Conservation (phyloP, 2,888 invertebrate genomes). For the Amphipoea lucens region DNA sequence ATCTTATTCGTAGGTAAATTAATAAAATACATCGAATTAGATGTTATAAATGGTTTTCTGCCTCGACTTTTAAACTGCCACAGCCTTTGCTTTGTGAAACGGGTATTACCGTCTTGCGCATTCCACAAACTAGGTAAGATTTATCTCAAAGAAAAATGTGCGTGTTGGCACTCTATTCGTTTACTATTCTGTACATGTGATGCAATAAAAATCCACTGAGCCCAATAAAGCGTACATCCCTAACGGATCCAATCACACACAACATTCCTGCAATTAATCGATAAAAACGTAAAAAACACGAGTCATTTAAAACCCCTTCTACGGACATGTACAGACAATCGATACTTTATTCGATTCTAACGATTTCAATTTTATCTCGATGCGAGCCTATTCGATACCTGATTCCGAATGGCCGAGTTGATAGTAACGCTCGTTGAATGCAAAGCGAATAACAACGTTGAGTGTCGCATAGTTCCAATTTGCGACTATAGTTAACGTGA, state of each 20-base stretch:
- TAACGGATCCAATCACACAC: constrained; percentile 53
- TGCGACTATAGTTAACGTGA: constrained; percentile 73
- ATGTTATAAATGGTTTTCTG: background rate
- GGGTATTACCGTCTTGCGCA: too few relatives aligned
- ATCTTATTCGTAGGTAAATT: background rate
- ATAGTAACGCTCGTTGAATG: constrained; percentile 81
- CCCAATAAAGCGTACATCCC: constrained; percentile 43
- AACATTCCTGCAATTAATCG: constrained; percentile 57
- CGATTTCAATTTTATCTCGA: constrained; percentile 83
- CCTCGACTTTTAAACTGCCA: background rate
- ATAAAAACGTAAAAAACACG: constrained; percentile 49
- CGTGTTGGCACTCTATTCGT: constrained; percentile 28
- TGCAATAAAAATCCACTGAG: constrained; percentile 48
- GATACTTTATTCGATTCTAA: constrained; percentile 79
- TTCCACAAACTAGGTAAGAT: constrained; percentile 5
- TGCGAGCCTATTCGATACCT: constrained; percentile 76
- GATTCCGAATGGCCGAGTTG: constrained; percentile 77
- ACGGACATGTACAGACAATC: constrained; percentile 67
- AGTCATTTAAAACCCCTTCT: constrained; percentile 63
- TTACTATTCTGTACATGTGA: constrained; percentile 38
- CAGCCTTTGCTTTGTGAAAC: too few relatives aligned
- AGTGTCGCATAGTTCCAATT: constrained; percentile 79
- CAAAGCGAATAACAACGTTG: constrained; percentile 74
- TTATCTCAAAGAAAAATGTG: constrained; percentile 27
- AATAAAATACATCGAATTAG: background rate